Evolutionary conservation across 2,888 invertebrate genomes (phyloP).

Genomic region (Melieria omissa): DNA sequence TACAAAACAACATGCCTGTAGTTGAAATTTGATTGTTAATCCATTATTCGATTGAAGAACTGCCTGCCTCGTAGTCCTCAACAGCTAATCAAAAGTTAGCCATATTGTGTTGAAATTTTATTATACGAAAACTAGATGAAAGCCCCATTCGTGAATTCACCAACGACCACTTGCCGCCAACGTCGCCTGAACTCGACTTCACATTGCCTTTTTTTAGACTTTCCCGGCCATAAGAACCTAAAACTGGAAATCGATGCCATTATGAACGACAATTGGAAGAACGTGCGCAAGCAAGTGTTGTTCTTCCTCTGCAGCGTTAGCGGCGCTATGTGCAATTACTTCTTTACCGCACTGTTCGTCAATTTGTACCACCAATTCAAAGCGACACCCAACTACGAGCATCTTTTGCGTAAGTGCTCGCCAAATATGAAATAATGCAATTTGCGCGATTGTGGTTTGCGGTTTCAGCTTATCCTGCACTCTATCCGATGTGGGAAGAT

Average conservation of each 20-base stretch:
- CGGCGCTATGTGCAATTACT: conserved; percentile 50
- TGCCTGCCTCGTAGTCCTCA: too few relatives aligned
- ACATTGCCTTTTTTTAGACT: conserved; percentile 44
- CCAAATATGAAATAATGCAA: too few relatives aligned
- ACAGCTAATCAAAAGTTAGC: too few relatives aligned
- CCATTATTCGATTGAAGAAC: too few relatives aligned
- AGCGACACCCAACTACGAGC: conserved; percentile 44
- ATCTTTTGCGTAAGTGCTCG: conserved; percentile 51
- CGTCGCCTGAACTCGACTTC: too few relatives aligned
- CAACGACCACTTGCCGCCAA: too few relatives aligned
- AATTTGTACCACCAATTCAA: conserved; percentile 49
- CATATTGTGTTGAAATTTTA: too few relatives aligned
- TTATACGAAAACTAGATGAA: too few relatives aligned
- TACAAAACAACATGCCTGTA: too few relatives aligned
- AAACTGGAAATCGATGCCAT: conserved; percentile 47
- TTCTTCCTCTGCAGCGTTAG: conserved; percentile 50
- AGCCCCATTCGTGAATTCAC: too few relatives aligned
- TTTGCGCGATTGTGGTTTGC: too few relatives aligned
- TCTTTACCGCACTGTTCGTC: conserved; percentile 45
- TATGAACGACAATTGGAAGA: conserved; percentile 52
- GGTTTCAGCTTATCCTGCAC: conserved; percentile 37
- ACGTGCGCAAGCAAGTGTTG: conserved; percentile 51
- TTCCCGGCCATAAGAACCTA: conserved; percentile 45
- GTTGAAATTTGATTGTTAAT: too few relatives aligned
- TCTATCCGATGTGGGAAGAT: conserved; percentile 56